Conservation (phyloP, 2,113 vertebrate genomes). For the Hippocampus zosterae region DNA sequence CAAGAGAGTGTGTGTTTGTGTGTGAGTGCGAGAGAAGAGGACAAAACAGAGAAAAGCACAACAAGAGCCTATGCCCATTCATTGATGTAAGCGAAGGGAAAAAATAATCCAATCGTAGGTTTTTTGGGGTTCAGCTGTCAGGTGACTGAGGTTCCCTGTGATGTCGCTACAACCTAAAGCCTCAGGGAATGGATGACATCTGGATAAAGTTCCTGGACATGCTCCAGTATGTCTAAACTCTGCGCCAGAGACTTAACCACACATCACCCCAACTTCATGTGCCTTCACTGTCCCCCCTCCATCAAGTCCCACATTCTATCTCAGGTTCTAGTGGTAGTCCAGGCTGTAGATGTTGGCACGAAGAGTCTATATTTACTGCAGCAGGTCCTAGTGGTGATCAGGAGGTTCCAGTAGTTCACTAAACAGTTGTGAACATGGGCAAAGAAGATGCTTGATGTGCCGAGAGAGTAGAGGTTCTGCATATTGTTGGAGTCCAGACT, state of each 20-base stretch:
- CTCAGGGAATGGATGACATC: not conserved
- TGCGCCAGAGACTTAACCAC: not conserved
- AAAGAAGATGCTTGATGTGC: too few species aligned
- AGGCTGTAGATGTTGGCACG: not conserved
- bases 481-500: too few species aligned
- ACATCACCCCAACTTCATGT: not conserved
- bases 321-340: not conserved
- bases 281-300: not conserved
- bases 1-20: not conserved
- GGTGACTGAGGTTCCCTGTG: not conserved
- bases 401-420: too few species aligned
- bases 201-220: not conserved
- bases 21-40: not conserved
- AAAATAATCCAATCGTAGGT: not conserved
- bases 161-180: not conserved
- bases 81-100: not conserved
- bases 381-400: not conserved
- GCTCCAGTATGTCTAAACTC: not conserved
- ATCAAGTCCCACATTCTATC: not conserved
- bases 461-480: too few species aligned
- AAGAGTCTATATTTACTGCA: not conserved
- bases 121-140: not conserved
- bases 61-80: not conserved
- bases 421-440: too few species aligned
- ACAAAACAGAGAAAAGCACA: not conserved